Conservation (phyloP, 1,140 invertebrate genomes). For the Drosophila busckii region DNA sequence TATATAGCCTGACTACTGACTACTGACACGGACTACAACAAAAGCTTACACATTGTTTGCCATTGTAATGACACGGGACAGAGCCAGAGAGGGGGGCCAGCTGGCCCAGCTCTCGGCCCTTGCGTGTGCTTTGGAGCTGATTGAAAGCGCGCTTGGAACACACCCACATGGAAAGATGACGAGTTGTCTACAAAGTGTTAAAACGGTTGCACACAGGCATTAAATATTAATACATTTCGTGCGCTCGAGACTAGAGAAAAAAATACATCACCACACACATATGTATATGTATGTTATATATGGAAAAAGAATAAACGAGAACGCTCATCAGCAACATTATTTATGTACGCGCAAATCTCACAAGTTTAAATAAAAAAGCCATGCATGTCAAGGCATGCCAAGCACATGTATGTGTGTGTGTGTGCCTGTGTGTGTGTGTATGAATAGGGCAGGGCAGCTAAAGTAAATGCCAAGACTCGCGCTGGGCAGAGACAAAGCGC, state of each 20-base stretch:
- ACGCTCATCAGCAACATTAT: slow-evolving; percentile 36
- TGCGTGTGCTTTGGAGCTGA: slow-evolving; percentile 19
- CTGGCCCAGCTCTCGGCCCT: too few species aligned
- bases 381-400: not conserved
- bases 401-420: not conserved
- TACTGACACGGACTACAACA: not conserved
- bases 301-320: not conserved
- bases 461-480: slow-evolving; percentile 25
- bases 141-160: slow-evolving; percentile 19
- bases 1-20: slow-evolving; percentile 35
- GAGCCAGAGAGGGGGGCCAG: too few species aligned
- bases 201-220: slow-evolving; percentile 68
- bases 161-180: slow-evolving; percentile 13
- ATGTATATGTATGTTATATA: not conserved
- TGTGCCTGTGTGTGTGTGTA: not conserved
- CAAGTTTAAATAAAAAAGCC: slow-evolving; percentile 51
- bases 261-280: too few species aligned
- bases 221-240: slow-evolving; percentile 69
- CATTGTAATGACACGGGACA: slow-evolving; percentile 49
- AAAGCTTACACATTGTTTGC: slow-evolving; percentile 45
- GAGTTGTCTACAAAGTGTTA: slow-evolving; percentile 66
- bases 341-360: slow-evolving; percentile 49
- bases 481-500: slow-evolving; percentile 30
- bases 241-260: slow-evolving; percentile 32
- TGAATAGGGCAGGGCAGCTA: slow-evolving; percentile 33